These are phyloP conservation scores for Puma concolor DNA, from an alignment of 2,113 vertebrate species.

Conservation along the genomic window DNA sequence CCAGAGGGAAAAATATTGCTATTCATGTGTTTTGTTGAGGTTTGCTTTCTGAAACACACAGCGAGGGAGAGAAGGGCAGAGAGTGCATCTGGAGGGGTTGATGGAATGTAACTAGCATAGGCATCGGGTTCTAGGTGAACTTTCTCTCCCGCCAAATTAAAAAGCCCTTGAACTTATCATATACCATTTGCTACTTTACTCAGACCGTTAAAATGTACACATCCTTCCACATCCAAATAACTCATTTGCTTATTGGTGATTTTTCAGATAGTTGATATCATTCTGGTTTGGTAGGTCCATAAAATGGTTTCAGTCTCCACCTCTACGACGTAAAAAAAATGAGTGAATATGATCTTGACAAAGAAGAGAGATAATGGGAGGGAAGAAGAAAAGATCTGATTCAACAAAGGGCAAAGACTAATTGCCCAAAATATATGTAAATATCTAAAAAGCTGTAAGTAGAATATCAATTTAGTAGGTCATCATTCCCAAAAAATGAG, in stretches of 20 bases:
- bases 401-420: neutral
- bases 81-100: neutral
- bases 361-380: neutral
- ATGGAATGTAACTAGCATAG: neutral
- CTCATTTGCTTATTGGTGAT: slow-evolving; percentile 5
- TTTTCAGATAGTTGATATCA: neutral
- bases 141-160: neutral
- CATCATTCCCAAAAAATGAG: neutral
- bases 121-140: neutral
- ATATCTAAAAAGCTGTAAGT: neutral
- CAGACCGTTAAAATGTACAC: neutral
- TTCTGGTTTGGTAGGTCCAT: neutral
- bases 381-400: neutral
- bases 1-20: neutral
- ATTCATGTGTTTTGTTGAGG: neutral
- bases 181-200: neutral
- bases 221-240: neutral
- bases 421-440: neutral
- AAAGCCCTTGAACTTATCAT: neutral
- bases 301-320: neutral
- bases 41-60: neutral
- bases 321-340: neutral
- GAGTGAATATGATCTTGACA: neutral
- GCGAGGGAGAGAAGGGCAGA: neutral
- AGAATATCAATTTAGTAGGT: neutral